Evolutionary conservation across 30 jellyfish, hydroid and myxozoan genomes (phyloP).

Genomic region (Chrysaora quinquecirrha): DNA sequence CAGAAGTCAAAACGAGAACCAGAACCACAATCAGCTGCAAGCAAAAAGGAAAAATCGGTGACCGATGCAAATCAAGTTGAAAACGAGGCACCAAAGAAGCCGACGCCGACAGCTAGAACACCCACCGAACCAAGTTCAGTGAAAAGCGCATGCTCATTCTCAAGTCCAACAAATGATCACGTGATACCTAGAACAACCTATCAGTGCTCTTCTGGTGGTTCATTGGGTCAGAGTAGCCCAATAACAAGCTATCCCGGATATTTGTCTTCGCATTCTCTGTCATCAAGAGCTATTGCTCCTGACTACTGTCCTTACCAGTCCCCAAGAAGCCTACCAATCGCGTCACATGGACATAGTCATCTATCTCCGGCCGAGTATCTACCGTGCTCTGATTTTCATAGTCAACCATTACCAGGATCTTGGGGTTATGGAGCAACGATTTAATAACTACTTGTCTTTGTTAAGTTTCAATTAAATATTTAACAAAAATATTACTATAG

Average conservation of each 20-base stretch:
- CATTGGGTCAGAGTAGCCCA: conserved; percentile 70
- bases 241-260: conserved; percentile 79
- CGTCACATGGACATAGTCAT: conserved; percentile 69
- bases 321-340: conserved; percentile 63
- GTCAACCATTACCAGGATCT: conserved; percentile 60
- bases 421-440: conserved; percentile 86
- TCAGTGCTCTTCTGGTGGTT: conserved; percentile 56
- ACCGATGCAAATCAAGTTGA: conserved; percentile 17
- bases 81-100: conserved; percentile 45
- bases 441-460: too few relatives aligned
- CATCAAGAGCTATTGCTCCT: conserved; percentile 65
- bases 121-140: conserved; percentile 26
- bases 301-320: conserved; percentile 87
- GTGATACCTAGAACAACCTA: conserved; percentile 51
- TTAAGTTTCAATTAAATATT: too few relatives aligned
- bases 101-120: conserved; percentile 36
- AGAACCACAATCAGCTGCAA: conserved; percentile 29
- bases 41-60: conserved; percentile 59
- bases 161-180: conserved; percentile 40
- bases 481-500: too few relatives aligned
- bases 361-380: conserved; percentile 67
- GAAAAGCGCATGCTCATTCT: conserved; percentile 61
- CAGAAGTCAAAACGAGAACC: conserved; percentile 84
- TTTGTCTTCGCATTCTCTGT: conserved; percentile 59
- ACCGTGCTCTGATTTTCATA: conserved; percentile 80